Base-by-base conservation (phyloP, 2,113 vertebrate species). In the Tor tambroides region DNA sequence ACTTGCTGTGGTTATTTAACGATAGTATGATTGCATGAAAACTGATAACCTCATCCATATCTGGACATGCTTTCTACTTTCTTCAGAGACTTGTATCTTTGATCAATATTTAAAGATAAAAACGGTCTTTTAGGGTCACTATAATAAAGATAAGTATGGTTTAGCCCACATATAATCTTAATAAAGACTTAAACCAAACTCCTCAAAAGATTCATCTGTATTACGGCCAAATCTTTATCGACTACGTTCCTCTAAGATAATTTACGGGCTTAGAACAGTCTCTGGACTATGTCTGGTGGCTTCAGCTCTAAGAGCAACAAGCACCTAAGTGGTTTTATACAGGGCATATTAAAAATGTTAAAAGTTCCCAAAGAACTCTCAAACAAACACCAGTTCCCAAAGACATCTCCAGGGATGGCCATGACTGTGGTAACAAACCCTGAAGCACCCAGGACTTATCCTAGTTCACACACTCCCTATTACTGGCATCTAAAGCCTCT, bases 401-500 rank as follows among this genome's bases (percentile, higher is more conserved):
- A 69, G 65, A 56, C 35, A 38, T 59, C 46, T 84, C 46, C 30
- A 71, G 46, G 56, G 82, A 35, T 10, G 30, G 26, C 14, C 5
- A 83, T 74, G n/a, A 74, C 83, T 38, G 46, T 54, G 65, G 43
- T 49, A 81, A 63, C 26, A 71, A 83, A 65, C 43, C 69, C n/a
- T 56, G 35, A 41, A 56, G 3, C 83, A 61, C 56, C 26, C 21
- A 54, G 11, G 26, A 71, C 65, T 71, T 72, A 35, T 71, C 19
- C 46, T 74, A 28, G 14, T 80, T 65, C 30, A 81, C 17, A 51
- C 49, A 65, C 35, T 30, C 17, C 67, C 28, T 30, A 88, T 90
- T 92, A 91, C 81, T 89, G 87, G 80, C 90, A 89, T 86, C 88
- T 83, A 90, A 90, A 87, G 85, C 81, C 79, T 78, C 85, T 78